These are phyloP conservation scores for Caranx melampygus DNA, from an alignment of 2,113 vertebrate species.

Conservation along the genomic window DNA sequence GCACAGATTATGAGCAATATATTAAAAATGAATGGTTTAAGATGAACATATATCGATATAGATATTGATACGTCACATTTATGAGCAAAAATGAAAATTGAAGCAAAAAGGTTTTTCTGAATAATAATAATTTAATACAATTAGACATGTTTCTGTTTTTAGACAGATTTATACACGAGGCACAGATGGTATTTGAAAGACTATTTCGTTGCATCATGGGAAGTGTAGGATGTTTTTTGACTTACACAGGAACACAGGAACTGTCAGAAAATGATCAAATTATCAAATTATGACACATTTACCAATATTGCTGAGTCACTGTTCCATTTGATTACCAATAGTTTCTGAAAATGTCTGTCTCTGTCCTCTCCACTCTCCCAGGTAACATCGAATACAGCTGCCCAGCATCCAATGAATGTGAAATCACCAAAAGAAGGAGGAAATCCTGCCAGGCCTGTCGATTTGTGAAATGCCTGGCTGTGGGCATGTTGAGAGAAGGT, in stretches of 20 bases:
- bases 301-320: background rate
- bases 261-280: too few relatives aligned
- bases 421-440: constrained; percentile 84
- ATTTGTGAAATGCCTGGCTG: constrained; percentile 82
- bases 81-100: background rate
- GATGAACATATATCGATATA: background rate
- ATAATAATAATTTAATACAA: too few relatives aligned
- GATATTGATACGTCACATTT: background rate
- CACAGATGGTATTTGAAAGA: background rate
- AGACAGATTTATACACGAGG: too few relatives aligned
- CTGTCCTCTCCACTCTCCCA: constrained; percentile 37
- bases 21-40: background rate
- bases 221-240: background rate
- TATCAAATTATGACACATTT: background rate
- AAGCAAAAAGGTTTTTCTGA: background rate
- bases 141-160: too few relatives aligned
- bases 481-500: constrained; percentile 86
- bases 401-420: constrained; percentile 83
- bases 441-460: constrained; percentile 86
- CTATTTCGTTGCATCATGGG: constrained; percentile 6
- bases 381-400: constrained; percentile 86
- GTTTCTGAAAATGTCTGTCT: background rate
- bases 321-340: background rate
- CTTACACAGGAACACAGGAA: background rate
- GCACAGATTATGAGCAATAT: constrained; percentile 8